Conservation (phyloP, 2,113 vertebrate species). For the Sinocyclocheilus rhinocerous region DNA sequence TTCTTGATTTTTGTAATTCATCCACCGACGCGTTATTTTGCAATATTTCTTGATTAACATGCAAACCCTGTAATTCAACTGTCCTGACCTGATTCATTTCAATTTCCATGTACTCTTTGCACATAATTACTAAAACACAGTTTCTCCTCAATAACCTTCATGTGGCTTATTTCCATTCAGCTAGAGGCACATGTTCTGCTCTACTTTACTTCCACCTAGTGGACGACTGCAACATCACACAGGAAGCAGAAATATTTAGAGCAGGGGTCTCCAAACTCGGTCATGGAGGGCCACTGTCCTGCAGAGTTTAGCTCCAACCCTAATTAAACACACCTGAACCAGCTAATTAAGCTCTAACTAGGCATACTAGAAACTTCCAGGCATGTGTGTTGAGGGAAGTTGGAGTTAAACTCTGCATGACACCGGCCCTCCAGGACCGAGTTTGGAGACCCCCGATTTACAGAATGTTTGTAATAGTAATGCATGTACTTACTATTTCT, state of each 20-base stretch:
- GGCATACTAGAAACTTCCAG: too few species aligned
- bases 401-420: too few species aligned
- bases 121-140: constrained; percentile 16
- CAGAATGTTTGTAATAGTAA: too few species aligned
- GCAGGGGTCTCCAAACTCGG: too few species aligned
- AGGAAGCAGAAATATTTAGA: neutral
- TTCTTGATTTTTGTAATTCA: constrained; percentile 16
- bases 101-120: neutral
- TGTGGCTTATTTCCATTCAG: neutral
- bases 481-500: too few species aligned
- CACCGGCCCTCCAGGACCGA: too few species aligned
- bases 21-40: neutral
- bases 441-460: too few species aligned
- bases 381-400: too few species aligned
- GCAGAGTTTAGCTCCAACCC: too few species aligned
- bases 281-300: too few species aligned
- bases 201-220: constrained; percentile 46
- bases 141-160: constrained; percentile 22
- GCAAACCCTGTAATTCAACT: constrained; percentile 9
- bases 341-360: too few species aligned
- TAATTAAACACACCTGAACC: too few species aligned
- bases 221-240: neutral
- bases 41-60: constrained; percentile 16
- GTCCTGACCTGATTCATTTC: neutral
- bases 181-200: neutral